Evolutionary conservation across 2,797 vertebrate genomes (phyloP).

Genomic region (Gymnothorax reevesii): DNA sequence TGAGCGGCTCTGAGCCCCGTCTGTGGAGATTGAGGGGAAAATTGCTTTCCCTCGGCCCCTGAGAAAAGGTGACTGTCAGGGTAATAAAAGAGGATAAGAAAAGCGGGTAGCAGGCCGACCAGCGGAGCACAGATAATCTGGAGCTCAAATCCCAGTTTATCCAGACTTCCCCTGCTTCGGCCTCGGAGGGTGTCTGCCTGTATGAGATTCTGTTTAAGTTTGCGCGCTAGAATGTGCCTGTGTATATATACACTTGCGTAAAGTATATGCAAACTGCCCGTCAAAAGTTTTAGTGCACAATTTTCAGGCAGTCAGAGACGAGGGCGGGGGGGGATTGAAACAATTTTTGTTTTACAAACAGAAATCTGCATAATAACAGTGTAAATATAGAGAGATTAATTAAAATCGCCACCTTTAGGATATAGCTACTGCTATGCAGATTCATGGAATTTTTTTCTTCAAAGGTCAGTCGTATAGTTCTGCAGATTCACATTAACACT

Average conservation of each 20-base stretch:
- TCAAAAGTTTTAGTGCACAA: too few species aligned
- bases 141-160: conserved; percentile 44
- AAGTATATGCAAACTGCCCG: too few species aligned
- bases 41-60: neutral
- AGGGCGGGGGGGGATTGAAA: too few species aligned
- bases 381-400: too few species aligned
- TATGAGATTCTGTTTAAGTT: neutral
- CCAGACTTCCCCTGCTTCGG: conserved; percentile 43
- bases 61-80: conserved; percentile 2
- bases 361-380: too few species aligned
- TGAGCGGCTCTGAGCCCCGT: neutral
- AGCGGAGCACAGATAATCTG: conserved; percentile 29
- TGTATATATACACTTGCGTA: neutral
- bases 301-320: too few species aligned
- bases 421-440: too few species aligned
- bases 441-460: too few species aligned
- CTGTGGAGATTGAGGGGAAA: conserved; percentile 17
- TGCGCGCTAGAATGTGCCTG: neutral
- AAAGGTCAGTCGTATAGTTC: too few species aligned
- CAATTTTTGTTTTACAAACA: too few species aligned
- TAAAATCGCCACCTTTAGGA: too few species aligned
- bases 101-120: conserved; percentile 25
- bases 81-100: conserved; percentile 17
- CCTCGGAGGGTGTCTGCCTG: conserved; percentile 22
- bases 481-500: too few species aligned